Evolutionary conservation across 1,140 invertebrate genomes (phyloP).

Genomic region (Bombyx mandarina): DNA sequence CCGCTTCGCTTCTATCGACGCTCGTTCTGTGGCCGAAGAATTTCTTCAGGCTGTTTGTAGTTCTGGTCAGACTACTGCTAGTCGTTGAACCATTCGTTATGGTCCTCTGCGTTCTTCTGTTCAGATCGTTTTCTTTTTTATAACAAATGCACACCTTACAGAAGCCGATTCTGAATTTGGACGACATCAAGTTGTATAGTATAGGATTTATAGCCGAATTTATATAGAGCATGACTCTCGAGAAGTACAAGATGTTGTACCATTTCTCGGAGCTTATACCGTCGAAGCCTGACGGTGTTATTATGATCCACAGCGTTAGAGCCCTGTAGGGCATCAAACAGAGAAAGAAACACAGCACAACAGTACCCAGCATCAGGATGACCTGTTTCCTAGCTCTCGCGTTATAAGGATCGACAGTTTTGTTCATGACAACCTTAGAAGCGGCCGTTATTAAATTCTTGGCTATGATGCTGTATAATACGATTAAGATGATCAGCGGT

Average conservation of each 20-base stretch:
- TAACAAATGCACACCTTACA: conserved; percentile 74
- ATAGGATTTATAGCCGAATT: conserved; percentile 90
- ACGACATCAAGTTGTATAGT: conserved; percentile 88
- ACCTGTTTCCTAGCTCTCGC: conserved; percentile 78
- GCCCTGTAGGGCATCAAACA: conserved; percentile 88
- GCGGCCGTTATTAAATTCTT: conserved; percentile 79
- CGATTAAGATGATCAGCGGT: conserved; percentile 81
- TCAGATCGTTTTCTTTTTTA: conserved; percentile 45
- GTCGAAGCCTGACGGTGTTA: conserved; percentile 73
- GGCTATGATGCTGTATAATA: conserved; percentile 84
- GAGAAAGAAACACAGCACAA: conserved; percentile 88
- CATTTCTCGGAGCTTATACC: conserved; percentile 79
- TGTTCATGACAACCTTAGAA: conserved; percentile 73
- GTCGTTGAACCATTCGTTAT: conserved; percentile 72
- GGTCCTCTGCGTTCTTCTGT: conserved; percentile 39
- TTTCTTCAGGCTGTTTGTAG: conserved; percentile 59
- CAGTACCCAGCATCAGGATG: conserved; percentile 85
- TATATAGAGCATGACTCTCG: conserved; percentile 87
- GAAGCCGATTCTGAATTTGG: conserved; percentile 86
- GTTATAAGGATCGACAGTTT: conserved; percentile 74
- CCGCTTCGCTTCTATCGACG: conserved; percentile 53
- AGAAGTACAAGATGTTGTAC: conserved; percentile 86
- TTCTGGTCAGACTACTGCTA: conserved; percentile 67
- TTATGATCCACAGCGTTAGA: conserved; percentile 85
- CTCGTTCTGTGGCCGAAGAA: conserved; percentile 61